Conservation (phyloP, 2,113 vertebrate genomes). For the Hiodon tergisus region DNA sequence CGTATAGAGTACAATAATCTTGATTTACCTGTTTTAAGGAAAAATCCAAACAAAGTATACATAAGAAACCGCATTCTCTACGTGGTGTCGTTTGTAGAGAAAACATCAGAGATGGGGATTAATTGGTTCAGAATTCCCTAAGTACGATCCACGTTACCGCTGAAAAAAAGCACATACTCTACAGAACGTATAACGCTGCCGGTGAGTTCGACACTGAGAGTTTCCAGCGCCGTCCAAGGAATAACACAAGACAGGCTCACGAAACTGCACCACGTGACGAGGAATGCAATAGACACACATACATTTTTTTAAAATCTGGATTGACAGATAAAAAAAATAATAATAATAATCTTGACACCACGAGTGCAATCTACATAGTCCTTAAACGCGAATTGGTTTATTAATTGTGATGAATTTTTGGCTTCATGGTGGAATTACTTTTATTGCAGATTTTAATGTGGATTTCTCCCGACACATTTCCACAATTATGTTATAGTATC, state of each 20-base stretch:
- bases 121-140: slow-evolving; percentile 16
- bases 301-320: background rate
- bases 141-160: slow-evolving; percentile 12
- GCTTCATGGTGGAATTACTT: no score
- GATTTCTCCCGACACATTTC: no score
- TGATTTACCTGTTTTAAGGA: slow-evolving; percentile 50
- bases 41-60: slow-evolving; percentile 47
- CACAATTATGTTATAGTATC: no score
- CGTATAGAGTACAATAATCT: background rate
- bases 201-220: slow-evolving; percentile 8
- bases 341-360: background rate
- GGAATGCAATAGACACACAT: background rate
- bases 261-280: slow-evolving; percentile 22
- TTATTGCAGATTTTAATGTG: no score
- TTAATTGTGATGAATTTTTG: no score
- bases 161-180: background rate
- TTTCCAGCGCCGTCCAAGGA: slow-evolving; percentile 1
- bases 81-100: slow-evolving; percentile 13
- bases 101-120: slow-evolving; percentile 34
- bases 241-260: background rate
- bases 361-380: background rate
- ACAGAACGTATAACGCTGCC: background rate
- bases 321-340: background rate
- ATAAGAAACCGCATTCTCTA: slow-evolving; percentile 52
- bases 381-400: no score